Evolutionary conservation across 2,888 invertebrate species (phyloP).

Genomic region (Meiosimyza platycephala): DNA sequence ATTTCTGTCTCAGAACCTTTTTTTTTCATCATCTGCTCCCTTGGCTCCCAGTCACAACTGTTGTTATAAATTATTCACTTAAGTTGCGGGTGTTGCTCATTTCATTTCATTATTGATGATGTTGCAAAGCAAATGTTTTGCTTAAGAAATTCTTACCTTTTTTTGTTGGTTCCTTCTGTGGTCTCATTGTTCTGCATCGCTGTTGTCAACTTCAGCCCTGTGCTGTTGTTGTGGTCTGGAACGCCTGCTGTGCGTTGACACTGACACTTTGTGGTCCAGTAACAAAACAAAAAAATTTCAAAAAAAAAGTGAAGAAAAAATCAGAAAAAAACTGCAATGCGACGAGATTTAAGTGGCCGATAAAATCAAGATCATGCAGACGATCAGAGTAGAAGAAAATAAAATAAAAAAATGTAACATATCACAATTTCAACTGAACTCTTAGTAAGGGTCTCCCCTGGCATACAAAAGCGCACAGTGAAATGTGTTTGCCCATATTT

Average conservation of each 20-base stretch:
- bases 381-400: background rate
- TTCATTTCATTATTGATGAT: constrained; percentile 54
- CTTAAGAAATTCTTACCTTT: constrained; percentile 11
- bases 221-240: constrained; percentile 13
- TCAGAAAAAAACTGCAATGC: no score
- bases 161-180: background rate
- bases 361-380: constrained; percentile 34
- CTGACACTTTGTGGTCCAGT: constrained; percentile 34
- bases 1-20: constrained; percentile 36
- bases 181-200: background rate
- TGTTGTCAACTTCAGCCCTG: no score
- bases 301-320: no score
- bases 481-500: no score
- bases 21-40: constrained; percentile 42
- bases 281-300: background rate
- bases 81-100: constrained; percentile 60
- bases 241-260: constrained; percentile 36
- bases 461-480: no score
- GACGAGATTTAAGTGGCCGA: constrained; percentile 28
- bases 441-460: no score
- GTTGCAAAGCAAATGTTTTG: background rate
- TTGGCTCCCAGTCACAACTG: constrained; percentile 46
- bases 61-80: constrained; percentile 64
- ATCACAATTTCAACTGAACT: no score
- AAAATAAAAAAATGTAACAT: background rate